Percentiles rank a stretch among this genome's conserved stretches.
These are phyloP conservation scores for Volucella bombylans DNA, from an alignment of 2,888 invertebrate genomes.

Conservation along the genomic window DNA sequence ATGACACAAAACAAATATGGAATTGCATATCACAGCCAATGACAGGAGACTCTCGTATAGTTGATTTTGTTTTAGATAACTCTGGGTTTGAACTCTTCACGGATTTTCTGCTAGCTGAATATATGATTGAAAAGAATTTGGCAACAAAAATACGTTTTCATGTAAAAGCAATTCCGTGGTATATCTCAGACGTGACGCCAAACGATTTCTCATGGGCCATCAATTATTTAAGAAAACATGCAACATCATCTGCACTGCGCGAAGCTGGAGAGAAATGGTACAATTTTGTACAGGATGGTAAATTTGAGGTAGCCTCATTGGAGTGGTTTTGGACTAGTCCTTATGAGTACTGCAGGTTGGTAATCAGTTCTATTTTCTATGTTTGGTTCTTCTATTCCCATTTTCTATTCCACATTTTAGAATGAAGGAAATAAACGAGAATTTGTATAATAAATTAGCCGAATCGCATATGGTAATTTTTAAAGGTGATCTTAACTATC, in stretches of 20 bases:
- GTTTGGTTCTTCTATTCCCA: too few relatives aligned
- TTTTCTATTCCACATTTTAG: constrained; percentile 76
- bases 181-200: constrained; percentile 93
- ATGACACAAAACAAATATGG: constrained; percentile 86
- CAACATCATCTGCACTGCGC: constrained; percentile 76
- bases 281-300: constrained; percentile 83
- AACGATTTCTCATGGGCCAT: constrained; percentile 90
- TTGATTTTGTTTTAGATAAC: constrained; percentile 94
- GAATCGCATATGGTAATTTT: constrained; percentile 89
- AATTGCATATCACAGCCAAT: constrained; percentile 78
- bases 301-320: constrained; percentile 82
- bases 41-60: constrained; percentile 76
- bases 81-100: constrained; percentile 95
- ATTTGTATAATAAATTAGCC: constrained; percentile 88
- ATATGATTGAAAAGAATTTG: constrained; percentile 86
- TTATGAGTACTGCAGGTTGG: constrained; percentile 86
- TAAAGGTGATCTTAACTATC: constrained; percentile 97
- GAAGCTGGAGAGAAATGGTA: constrained; percentile 85
- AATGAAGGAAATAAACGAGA: constrained; percentile 88
- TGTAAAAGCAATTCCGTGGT: constrained; percentile 96
- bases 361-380: neutral
- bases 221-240: constrained; percentile 81
- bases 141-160: constrained; percentile 90
- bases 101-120: constrained; percentile 94
- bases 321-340: constrained; percentile 95